Evolutionary conservation across 2,797 vertebrate species (phyloP), one percentile per base, ranked within the genome.

Genomic region (Sebastes hubbsi): DNA sequence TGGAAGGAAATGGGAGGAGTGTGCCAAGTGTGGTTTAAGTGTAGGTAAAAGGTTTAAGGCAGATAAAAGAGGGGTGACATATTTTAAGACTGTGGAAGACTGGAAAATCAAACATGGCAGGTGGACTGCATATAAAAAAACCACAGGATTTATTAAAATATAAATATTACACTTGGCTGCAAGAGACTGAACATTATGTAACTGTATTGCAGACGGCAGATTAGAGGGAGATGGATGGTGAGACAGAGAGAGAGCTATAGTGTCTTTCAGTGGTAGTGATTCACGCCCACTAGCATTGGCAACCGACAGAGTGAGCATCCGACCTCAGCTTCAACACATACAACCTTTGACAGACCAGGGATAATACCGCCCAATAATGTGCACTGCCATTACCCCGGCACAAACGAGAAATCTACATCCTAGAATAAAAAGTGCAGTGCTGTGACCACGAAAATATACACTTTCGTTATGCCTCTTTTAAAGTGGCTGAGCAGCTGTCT

Each of bases 401-500:
- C 68, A 80, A n/a, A 76, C 60, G 32, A 73, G 25, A 64, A 80
- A 80, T 71, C 34, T 55, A 20, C 34, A 59, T 83, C 83, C 81
- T 32, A 77, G 83, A 91, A 90, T 88, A 84, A 83, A 90, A 89
- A 75, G 38, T 77, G 85, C 81, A 78, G 59, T 4, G 54, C 87
- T 75, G 56, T 11, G 34, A 89, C 91, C 88, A 82, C 90, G 80
- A 84, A 93, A 90, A 83, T 75, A 91, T 74, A 89, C 30, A 60
- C 84, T 73, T 78, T 80, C 18, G 32, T 63, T 72, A 32, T n/a
- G 78, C 74, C 75, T 29, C 74, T 75, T 90, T 90, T 89, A 88
- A 91, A 94, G 92, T 80, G 87, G 81, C 85, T 75, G 12, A 92
- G 85, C 92, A 90, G 91, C 91, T 91, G 89, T 87, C 61, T 81